phyloP scores from a whole-genome alignment of 2,888 invertebrate species.

The Leptothorax acervorum region DNA sequence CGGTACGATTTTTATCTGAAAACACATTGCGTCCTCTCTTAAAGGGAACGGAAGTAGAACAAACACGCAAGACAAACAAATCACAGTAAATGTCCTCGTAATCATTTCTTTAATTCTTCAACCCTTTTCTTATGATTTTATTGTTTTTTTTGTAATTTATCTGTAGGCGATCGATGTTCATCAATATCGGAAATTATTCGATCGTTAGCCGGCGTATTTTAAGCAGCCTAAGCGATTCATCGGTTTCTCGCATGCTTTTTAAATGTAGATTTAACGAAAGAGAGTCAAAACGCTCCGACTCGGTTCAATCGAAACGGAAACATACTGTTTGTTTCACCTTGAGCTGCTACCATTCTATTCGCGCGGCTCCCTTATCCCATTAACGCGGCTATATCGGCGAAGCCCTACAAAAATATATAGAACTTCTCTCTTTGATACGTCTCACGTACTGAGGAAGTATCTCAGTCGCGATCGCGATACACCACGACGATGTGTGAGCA shows the following conservation, averaged over 20 bases:
- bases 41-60: slow-evolving; percentile 31
- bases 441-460: slow-evolving; percentile 67
- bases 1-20: slow-evolving; percentile 33
- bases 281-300: slow-evolving; percentile 21
- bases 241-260: too few species aligned
- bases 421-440: slow-evolving; percentile 77
- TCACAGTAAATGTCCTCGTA: not conserved
- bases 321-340: slow-evolving; percentile 70
- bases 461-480: slow-evolving; percentile 69
- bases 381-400: slow-evolving; percentile 76
- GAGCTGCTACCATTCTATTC: slow-evolving; percentile 49
- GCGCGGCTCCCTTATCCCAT: slow-evolving; percentile 77
- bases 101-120: not conserved
- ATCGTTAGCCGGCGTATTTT: not conserved
- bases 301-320: slow-evolving; percentile 35
- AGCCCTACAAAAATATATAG: slow-evolving; percentile 82
- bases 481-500: slow-evolving; percentile 78
- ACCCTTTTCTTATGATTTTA: not conserved
- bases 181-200: not conserved
- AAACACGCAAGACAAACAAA: not conserved
- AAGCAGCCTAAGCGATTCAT: too few species aligned
- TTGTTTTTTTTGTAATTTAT: not conserved
- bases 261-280: too few species aligned
- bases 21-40: slow-evolving; percentile 15
- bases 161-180: not conserved